Conservation (phyloP, 2,888 invertebrate species). For the Mechanitis messenoides region DNA sequence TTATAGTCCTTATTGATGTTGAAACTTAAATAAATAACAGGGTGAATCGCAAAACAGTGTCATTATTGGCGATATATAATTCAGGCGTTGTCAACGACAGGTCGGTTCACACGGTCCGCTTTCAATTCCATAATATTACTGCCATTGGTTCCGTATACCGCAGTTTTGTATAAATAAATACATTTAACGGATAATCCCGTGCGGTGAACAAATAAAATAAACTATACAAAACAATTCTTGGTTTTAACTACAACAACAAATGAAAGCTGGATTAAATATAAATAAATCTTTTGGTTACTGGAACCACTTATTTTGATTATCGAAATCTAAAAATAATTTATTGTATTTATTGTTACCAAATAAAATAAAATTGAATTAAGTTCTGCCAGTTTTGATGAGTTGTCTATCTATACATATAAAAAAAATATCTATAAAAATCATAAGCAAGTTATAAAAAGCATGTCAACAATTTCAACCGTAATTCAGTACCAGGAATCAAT, state of each 20-base stretch:
- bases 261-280: conserved; percentile 1
- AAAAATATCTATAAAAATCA: no score
- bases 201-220: conserved; percentile 23
- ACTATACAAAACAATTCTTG: conserved; percentile 21
- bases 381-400: no score
- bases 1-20: conserved; percentile 6
- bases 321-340: no score
- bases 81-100: conserved; percentile 28
- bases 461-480: background rate
- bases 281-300: background rate
- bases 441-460: no score
- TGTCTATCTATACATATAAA: no score
- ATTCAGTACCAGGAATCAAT: conserved; percentile 20
- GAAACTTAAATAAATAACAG: conserved; percentile 17
- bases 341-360: no score
- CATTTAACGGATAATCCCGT: conserved; percentile 19
- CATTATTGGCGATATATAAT: conserved; percentile 29
- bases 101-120: conserved; percentile 23
- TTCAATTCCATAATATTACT: conserved; percentile 31
- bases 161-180: conserved; percentile 10
- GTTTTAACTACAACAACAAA: conserved; percentile 3
- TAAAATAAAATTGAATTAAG: no score
- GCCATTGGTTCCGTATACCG: conserved; percentile 22
- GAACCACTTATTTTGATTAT: no score
- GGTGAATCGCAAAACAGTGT: conserved; percentile 22